These are phyloP conservation scores for Zootermopsis nevadensis DNA, from an alignment of 2,888 invertebrate species.

Conservation along the genomic window DNA sequence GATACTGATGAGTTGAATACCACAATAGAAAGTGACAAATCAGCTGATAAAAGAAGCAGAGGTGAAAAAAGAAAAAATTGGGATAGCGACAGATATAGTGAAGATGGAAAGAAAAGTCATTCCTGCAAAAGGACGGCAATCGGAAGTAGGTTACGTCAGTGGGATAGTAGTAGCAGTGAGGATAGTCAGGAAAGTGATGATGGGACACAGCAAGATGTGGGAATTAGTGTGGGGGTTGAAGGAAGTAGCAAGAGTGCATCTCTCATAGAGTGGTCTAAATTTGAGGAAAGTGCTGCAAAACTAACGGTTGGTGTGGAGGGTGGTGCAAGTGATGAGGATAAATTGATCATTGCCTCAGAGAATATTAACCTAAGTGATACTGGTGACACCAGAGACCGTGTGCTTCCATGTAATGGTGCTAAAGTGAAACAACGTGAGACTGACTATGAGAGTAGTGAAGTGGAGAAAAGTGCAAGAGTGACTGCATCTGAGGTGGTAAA, in stretches of 20 bases:
- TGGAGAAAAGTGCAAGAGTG: slow-evolving; percentile 53
- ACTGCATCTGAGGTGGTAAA: slow-evolving; percentile 58
- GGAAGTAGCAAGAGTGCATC: slow-evolving; percentile 28
- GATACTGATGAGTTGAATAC: not conserved
- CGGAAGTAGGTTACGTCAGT: not conserved
- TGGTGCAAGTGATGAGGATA: slow-evolving; percentile 44
- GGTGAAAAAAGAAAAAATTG: not conserved
- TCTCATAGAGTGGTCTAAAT: slow-evolving; percentile 30
- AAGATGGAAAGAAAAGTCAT: slow-evolving; percentile 38
- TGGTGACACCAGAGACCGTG: slow-evolving; percentile 17
- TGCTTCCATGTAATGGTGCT: slow-evolving; percentile 44
- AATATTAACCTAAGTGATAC: not conserved
- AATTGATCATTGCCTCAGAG: slow-evolving; percentile 40
- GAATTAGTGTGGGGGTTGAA: not conserved
- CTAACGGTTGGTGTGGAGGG: slow-evolving; percentile 44
- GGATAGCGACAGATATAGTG: not conserved
- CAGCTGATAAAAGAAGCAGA: not conserved
- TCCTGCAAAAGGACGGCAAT: slow-evolving; percentile 32
- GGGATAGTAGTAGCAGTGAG: not conserved
- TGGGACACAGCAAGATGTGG: not conserved
- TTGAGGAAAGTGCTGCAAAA: slow-evolving; percentile 42
- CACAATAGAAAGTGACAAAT: not conserved
- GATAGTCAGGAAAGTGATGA: slow-evolving; percentile 30
- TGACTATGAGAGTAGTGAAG: slow-evolving; percentile 33
- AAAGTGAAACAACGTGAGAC: slow-evolving; percentile 43